These are phyloP conservation scores for Andrena chrysosceles DNA, from an alignment of 2,888 invertebrate species.

Conservation along the genomic window DNA sequence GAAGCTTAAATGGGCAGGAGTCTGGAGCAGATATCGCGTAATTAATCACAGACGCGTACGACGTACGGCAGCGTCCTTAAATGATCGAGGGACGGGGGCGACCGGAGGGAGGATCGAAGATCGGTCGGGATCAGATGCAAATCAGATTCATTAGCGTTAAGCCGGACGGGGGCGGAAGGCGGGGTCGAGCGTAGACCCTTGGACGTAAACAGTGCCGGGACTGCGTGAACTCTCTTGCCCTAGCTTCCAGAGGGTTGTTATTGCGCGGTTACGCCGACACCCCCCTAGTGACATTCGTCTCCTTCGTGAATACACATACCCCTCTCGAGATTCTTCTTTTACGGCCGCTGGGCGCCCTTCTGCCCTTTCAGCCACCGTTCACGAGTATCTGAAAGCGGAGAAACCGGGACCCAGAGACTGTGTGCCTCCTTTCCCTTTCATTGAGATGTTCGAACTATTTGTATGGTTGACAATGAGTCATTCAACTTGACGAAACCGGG, in stretches of 20 bases:
- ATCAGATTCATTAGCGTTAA: slow-evolving; percentile 84
- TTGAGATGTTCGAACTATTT: neutral
- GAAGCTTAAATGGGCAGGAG: slow-evolving; percentile 28
- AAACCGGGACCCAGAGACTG: neutral
- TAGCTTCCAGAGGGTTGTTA: slow-evolving; percentile 73
- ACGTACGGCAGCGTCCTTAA: slow-evolving; percentile 63
- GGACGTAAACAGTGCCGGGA: slow-evolving; percentile 65
- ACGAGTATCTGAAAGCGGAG: neutral
- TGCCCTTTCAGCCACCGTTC: neutral
- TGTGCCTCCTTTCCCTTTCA: slow-evolving; percentile 1
- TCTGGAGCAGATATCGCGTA: slow-evolving; percentile 58
- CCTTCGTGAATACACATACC: slow-evolving; percentile 58
- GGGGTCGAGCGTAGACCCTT: slow-evolving; percentile 57
- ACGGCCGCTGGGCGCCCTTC: slow-evolving; percentile 1
- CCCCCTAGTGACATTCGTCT: slow-evolving; percentile 46
- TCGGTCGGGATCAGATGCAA: slow-evolving; percentile 84
- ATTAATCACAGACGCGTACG: slow-evolving; percentile 73
- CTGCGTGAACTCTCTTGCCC: slow-evolving; percentile 63
- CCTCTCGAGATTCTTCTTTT: slow-evolving; percentile 43
- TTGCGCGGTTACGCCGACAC: slow-evolving; percentile 78
- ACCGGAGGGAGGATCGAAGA: slow-evolving; percentile 73
- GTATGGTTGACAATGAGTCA: neutral
- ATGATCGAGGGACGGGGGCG: slow-evolving; percentile 71
- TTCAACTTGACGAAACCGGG: neutral
- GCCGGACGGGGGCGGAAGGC: slow-evolving; percentile 65